phyloP scores from a whole-genome alignment of 1,140 invertebrate genomes.

The Stratiolaelaps scimitus region DNA sequence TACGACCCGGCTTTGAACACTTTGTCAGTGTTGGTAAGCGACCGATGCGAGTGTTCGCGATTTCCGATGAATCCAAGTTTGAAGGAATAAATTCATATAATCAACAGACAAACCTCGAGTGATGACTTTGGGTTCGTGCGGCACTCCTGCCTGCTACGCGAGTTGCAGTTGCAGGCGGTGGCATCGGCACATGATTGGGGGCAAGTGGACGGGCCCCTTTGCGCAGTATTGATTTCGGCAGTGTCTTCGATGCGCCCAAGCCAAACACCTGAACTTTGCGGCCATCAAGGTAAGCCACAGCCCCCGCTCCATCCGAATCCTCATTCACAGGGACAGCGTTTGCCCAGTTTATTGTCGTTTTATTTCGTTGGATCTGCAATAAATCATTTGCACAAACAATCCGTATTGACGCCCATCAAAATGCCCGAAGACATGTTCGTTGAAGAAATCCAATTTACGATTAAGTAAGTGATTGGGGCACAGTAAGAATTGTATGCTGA shows the following conservation, averaged over 20 bases:
- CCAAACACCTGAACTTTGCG: constrained; percentile 23
- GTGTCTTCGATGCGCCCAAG: constrained; percentile 1
- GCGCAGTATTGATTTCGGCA: constrained; percentile 16
- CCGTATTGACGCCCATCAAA: no score
- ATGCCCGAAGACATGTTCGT: no score
- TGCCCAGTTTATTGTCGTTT: constrained; percentile 23
- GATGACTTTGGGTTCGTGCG: constrained; percentile 15
- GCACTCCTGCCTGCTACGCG: constrained; percentile 24
- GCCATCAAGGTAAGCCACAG: constrained; percentile 16
- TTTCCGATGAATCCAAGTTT: not conserved
- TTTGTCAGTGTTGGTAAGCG: no score
- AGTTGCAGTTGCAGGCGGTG: no score
- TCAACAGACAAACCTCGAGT: constrained; percentile 2
- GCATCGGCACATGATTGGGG: not conserved
- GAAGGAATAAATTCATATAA: no score
- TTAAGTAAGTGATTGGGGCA: no score
- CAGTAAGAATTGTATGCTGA: no score
- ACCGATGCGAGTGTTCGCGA: no score
- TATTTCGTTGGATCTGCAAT: constrained; percentile 16
- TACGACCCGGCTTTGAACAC: no score
- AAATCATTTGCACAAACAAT: no score
- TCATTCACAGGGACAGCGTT: not conserved
- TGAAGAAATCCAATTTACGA: no score
- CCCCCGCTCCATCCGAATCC: not conserved
- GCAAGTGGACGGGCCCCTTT: constrained; percentile 13